These are phyloP conservation scores for Falco punctatus DNA, from an alignment of 2,113 vertebrate species.

Conservation along the genomic window DNA sequence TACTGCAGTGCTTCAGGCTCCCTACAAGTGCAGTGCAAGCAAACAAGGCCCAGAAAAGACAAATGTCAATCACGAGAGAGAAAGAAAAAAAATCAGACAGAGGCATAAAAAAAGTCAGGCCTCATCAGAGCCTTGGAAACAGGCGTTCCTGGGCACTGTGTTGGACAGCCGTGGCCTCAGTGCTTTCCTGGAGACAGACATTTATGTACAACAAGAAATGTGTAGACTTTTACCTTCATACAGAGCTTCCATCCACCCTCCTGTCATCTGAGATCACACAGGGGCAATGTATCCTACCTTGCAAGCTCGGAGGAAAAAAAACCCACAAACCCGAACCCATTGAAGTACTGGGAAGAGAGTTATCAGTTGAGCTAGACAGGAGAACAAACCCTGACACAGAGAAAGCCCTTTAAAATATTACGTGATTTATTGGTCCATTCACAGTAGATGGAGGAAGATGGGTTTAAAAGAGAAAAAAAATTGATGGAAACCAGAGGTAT, in stretches of 20 bases:
- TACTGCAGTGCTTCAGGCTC: conserved; percentile 39
- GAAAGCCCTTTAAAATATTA: not conserved
- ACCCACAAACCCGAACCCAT: rapidly evolving
- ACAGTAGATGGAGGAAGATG: not conserved
- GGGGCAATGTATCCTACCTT: rapidly evolving
- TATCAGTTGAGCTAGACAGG: not conserved
- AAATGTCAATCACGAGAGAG: conserved; percentile 54
- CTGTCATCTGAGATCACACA: not conserved
- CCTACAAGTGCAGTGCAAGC: conserved; percentile 17
- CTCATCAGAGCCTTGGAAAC: not conserved
- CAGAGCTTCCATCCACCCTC: not conserved
- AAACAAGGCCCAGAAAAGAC: conserved; percentile 51
- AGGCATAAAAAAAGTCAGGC: conserved; percentile 26
- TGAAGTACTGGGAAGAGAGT: not conserved
- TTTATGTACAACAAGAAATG: not conserved
- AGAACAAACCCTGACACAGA: not conserved
- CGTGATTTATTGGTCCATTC: not conserved
- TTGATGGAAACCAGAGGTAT: rapidly evolving
- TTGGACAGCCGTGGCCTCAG: conserved; percentile 3
- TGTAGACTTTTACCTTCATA: not conserved
- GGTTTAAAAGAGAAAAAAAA: not conserved
- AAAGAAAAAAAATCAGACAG: not conserved
- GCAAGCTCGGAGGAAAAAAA: not conserved
- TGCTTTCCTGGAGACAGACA: not conserved
- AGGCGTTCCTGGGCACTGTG: not conserved